Evolutionary conservation across 2,113 vertebrate species (phyloP), one percentile per base, ranked within the genome.

Genomic region (Nothobranchius furzeri): DNA sequence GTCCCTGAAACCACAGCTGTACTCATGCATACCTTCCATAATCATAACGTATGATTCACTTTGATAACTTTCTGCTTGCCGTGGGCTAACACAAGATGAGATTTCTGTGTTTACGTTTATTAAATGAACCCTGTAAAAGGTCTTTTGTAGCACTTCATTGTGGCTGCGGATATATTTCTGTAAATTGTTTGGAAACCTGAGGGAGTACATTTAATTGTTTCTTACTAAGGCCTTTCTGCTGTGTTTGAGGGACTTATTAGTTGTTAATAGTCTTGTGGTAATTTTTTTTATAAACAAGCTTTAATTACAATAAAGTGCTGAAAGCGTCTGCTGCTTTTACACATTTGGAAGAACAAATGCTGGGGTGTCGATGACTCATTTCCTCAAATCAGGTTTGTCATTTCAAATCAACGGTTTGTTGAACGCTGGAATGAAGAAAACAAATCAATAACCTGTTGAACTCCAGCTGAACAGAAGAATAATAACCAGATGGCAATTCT

Each of bases 131-230:
- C 25, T 65, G 14, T 25, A 17, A 0, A 12, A 17, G 45, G 42
- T 59, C 47, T 55, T 65, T 55, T 47, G 49, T 13, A 66, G 30
- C 63, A 61, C 42, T 71, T 59, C 45, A 30, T 37, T n/a, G 30
- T 65, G 25, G 45, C 15, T 51, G 42, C 59, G 46, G 20, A 62
- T 78, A 64, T 70, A 70, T 78, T 68, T 65, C 59, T 49, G 53
- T 46, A 64, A 63, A 78, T 62, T 58, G 55, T 72, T 64, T 59
- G 13, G 15, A 76, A 76, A 64, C 76, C 24, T 1, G 1, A 57
- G 73, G 72, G 58, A 67, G 73, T 57, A 47, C 50, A 52, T 59
- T 77, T 84, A 81, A 83, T 77, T 72, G 36, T 57, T 36, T 69
- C 66, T 76, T 65, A 74, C 64, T 78, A 40, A 46, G 53, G 47